phyloP scores from a whole-genome alignment of 2,797 vertebrate genomes.

The Myotis planiceps region DNA sequence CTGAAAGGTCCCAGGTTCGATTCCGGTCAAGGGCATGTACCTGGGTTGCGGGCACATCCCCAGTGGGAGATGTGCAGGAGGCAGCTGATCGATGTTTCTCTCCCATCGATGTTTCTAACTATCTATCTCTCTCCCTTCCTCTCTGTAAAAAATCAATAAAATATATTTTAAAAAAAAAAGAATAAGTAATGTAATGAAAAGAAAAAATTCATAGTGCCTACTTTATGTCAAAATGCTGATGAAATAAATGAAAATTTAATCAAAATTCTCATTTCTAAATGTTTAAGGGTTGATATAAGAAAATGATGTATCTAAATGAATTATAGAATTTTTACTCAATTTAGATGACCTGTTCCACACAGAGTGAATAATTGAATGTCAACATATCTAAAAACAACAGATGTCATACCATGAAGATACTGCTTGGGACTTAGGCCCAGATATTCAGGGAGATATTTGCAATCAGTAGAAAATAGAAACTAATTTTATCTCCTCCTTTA shows the following conservation, averaged over 20 bases:
- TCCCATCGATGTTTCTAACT: too few relatives aligned
- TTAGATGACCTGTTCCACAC: background rate
- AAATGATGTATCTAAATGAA: background rate
- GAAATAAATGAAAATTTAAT: background rate
- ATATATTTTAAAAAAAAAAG: too few relatives aligned
- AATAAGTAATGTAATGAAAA: background rate
- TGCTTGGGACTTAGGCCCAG: background rate
- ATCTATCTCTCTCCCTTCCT: too few relatives aligned
- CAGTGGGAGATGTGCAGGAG: too few relatives aligned
- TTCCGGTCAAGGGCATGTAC: too few relatives aligned
- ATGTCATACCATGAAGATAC: background rate
- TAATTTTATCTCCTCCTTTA: background rate
- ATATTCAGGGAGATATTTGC: background rate
- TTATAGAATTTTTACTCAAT: background rate
- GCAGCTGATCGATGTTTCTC: too few relatives aligned
- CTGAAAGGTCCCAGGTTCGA: too few relatives aligned
- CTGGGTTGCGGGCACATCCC: too few relatives aligned
- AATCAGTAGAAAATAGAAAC: background rate
- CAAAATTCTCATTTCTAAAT: background rate
- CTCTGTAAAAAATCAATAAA: too few relatives aligned
- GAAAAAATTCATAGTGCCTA: background rate
- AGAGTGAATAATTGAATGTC: background rate
- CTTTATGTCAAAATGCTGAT: background rate
- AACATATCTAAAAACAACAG: background rate
- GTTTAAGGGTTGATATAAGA: background rate